phyloP scores from a whole-genome alignment of 2,888 invertebrate species.

The Melinopterus prodromus region DNA sequence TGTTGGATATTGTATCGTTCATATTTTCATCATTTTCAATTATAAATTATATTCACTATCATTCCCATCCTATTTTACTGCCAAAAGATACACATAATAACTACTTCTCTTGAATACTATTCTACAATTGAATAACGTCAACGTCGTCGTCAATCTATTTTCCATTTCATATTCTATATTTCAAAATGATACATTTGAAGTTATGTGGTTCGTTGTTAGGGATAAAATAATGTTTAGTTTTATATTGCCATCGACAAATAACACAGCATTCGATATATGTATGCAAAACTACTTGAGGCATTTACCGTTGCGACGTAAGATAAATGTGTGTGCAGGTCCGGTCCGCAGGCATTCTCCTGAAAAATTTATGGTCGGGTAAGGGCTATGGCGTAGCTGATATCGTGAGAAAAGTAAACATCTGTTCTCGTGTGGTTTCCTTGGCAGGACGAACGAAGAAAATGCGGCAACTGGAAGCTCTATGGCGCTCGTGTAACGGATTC shows the following conservation, averaged over 20 bases:
- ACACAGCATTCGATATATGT: background rate
- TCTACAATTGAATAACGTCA: too few relatives aligned
- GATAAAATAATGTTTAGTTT: too few relatives aligned
- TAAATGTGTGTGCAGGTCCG: background rate
- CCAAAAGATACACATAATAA: too few relatives aligned
- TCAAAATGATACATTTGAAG: background rate
- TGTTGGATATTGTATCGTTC: too few relatives aligned
- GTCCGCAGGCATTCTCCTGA: background rate
- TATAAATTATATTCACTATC: too few relatives aligned
- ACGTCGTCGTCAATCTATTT: background rate
- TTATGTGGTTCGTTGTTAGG: too few relatives aligned
- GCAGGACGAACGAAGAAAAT: background rate
- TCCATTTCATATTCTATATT: background rate
- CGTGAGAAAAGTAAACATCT: slow-evolving; percentile 4
- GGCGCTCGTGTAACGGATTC: background rate
- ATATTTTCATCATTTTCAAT: too few relatives aligned
- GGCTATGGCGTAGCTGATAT: background rate
- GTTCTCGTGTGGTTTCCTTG: slow-evolving; percentile 4
- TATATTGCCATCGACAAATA: background rate
- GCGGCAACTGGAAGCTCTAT: background rate
- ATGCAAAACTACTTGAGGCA: background rate
- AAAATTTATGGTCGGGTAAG: background rate
- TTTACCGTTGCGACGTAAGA: background rate
- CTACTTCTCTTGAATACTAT: too few relatives aligned
- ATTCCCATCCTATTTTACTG: too few relatives aligned